Evolutionary conservation across 2,113 vertebrate species (phyloP), one percentile per base, ranked within the genome.

Genomic region (Ochotona princeps): DNA sequence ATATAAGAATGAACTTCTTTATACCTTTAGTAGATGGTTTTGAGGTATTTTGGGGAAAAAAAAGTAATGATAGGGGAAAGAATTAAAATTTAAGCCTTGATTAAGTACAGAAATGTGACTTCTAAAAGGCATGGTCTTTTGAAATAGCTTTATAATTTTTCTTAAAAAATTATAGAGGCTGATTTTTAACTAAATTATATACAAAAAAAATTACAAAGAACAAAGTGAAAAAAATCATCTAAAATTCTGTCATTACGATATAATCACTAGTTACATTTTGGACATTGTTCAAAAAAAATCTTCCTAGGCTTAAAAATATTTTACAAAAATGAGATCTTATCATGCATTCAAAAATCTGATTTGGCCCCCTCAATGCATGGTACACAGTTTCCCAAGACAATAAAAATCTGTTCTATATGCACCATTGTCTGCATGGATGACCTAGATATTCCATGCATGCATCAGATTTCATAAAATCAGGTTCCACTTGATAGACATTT

Each of bases 151-250:
- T 81, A 94, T 54, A 86, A 74, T 94, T 96, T 57, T 92, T 88
- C 75, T 90, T n/a, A 47, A 92, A 87, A 93, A 94, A 90, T 93
- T 88, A 86, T 10, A 90, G 57, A 82, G 44, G 82, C 47, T 88
- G 70, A 88, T 87, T 92, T 96, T 95, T 84, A 90, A 91, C 81
- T 78, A 76, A 93, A 89, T 93, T 93, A 94, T 92, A 82, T 75
- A 87, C 47, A 70, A 86, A 91, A 95, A 82, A 49, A 80, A 83
- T 28, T 26, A 63, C 32, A 91, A 94, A 94, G 83, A 76, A 83
- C 23, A 74, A 92, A 83, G 72, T 87, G 61, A 66, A 90, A 90
- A 81, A 95, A 73, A 49, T 89, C 44, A 83, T 8, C 78, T 94
- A 90, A 94, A 93, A 89, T 92, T 81, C 35, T 11, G 83, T 79